Conservation (phyloP, 1,140 invertebrate species). For the Olivierus martensii region DNA sequence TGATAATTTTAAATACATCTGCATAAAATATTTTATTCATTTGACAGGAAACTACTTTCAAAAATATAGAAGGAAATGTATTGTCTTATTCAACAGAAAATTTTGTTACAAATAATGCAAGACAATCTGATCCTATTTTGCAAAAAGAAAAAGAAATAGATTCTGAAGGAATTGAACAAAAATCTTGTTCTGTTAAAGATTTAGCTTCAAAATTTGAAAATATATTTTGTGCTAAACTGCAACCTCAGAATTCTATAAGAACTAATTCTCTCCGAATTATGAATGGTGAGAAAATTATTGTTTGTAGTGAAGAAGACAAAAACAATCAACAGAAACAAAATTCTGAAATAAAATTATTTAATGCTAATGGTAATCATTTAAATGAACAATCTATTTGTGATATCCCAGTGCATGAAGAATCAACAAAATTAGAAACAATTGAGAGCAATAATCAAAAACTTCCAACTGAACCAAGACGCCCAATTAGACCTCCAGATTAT, state of each 20-base stretch:
- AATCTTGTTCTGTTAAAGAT: slow-evolving; percentile 46
- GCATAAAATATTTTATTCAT: too few relatives aligned
- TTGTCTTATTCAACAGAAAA: background rate
- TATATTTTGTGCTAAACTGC: slow-evolving; percentile 22
- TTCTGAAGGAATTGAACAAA: background rate
- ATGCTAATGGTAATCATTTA: too few relatives aligned
- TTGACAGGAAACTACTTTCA: too few relatives aligned
- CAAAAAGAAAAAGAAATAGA: background rate
- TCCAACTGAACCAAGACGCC: slow-evolving; percentile 6
- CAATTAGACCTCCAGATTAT: slow-evolving; percentile 23
- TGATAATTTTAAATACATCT: too few relatives aligned
- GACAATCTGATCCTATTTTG: background rate
- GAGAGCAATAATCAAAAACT: background rate
- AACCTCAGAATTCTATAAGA: background rate
- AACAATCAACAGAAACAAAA: background rate
- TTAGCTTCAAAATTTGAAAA: slow-evolving; percentile 70
- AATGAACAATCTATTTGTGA: too few relatives aligned
- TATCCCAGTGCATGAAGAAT: background rate
- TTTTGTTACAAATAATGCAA: background rate
- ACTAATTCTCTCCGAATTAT: background rate
- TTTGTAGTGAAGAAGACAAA: background rate
- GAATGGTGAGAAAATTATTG: background rate
- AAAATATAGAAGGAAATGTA: too few relatives aligned
- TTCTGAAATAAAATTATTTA: background rate
- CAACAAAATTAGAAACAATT: background rate